Percentiles rank a stretch among this genome's conserved stretches.
phyloP scores from a whole-genome alignment of 2,888 invertebrate species.

The Scaptomyza polygonia region DNA sequence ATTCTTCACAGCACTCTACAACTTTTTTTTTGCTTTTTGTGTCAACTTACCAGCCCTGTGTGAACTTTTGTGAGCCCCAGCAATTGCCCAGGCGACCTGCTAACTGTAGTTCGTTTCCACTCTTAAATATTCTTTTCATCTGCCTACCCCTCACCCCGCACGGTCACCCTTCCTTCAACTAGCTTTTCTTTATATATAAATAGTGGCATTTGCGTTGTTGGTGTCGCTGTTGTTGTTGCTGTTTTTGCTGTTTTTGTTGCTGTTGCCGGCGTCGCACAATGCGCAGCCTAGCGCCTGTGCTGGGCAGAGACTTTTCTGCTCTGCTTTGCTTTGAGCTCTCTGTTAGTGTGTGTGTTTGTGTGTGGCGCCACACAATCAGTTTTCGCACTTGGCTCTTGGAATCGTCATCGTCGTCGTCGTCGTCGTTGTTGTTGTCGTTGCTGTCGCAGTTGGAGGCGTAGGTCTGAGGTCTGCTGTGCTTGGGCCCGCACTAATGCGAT shows the following conservation, averaged over 20 bases:
- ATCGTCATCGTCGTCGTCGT: constrained; percentile 19
- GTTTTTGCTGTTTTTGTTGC: constrained; percentile 9
- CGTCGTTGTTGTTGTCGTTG: constrained; percentile 8
- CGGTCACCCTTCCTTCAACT: constrained; percentile 42
- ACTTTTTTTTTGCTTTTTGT: not conserved
- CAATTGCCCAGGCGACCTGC: constrained; percentile 58
- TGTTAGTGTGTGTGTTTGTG: not conserved
- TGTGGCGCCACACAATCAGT: constrained; percentile 72
- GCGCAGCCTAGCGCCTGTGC: constrained; percentile 59
- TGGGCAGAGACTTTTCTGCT: constrained; percentile 32
- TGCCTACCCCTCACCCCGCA: too few relatives aligned
- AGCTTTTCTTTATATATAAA: constrained; percentile 75
- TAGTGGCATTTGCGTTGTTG: constrained; percentile 53
- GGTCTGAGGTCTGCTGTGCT: constrained; percentile 25
- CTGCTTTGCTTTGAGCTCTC: constrained; percentile 3
- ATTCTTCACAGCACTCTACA: not conserved
- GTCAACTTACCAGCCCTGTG: constrained; percentile 35
- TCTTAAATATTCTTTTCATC: not conserved
- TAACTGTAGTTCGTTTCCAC: constrained; percentile 32
- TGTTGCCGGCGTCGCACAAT: constrained; percentile 61
- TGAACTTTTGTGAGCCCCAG: constrained; percentile 59
- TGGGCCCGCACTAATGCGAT: constrained; percentile 75
- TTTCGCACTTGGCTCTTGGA: constrained; percentile 69
- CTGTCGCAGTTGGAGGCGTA: constrained; percentile 25
- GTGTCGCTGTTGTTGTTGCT: constrained; percentile 2